A percentile compares a stretch with the other conserved stretches of the same genome.
These are phyloP conservation scores for Eristalis tenax DNA, from an alignment of 2,888 invertebrate genomes.

Conservation along the genomic window DNA sequence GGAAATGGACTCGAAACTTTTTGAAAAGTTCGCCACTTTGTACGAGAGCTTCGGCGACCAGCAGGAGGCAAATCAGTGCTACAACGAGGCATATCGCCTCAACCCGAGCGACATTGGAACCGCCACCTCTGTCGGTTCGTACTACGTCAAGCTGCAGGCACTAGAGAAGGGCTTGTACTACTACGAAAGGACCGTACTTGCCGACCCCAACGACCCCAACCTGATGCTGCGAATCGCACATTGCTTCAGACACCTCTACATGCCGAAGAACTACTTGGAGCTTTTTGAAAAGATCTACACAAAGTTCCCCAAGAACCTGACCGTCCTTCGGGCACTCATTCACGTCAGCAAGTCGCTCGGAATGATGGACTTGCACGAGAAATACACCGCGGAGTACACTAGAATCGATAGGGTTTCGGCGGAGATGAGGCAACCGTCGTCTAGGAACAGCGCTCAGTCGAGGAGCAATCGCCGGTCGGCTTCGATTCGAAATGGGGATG, in stretches of 20 bases:
- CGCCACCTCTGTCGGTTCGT: conserved; percentile 94
- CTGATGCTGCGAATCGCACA: conserved; percentile 93
- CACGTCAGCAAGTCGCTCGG: conserved; percentile 85
- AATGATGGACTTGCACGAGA: conserved; percentile 90
- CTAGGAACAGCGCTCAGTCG: conserved; percentile 75
- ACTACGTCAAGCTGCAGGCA: conserved; percentile 93
- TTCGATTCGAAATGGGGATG: conserved; percentile 61
- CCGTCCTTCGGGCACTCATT: conserved; percentile 89
- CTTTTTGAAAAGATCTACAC: conserved; percentile 85
- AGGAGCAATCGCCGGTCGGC: conserved; percentile 38
- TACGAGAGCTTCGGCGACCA: conserved; percentile 95
- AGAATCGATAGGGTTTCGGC: conserved; percentile 82
- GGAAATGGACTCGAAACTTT: conserved; percentile 91
- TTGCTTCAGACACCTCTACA: conserved; percentile 90
- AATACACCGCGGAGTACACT: conserved; percentile 92
- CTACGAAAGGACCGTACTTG: conserved; percentile 89
- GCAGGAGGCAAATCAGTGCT: conserved; percentile 86
- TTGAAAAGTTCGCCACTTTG: conserved; percentile 94
- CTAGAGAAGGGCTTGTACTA: conserved; percentile 92
- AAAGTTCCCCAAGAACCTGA: conserved; percentile 96
- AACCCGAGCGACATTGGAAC: conserved; percentile 83
- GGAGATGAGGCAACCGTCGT: conserved; percentile 74
- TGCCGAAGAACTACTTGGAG: conserved; percentile 82
- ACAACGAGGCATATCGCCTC: conserved; percentile 79
- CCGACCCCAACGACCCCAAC: conserved; percentile 90